Evolutionary conservation across 2,888 invertebrate genomes (phyloP), one percentile per base, ranked within the genome.

Genomic region (Pinctada fucata): DNA sequence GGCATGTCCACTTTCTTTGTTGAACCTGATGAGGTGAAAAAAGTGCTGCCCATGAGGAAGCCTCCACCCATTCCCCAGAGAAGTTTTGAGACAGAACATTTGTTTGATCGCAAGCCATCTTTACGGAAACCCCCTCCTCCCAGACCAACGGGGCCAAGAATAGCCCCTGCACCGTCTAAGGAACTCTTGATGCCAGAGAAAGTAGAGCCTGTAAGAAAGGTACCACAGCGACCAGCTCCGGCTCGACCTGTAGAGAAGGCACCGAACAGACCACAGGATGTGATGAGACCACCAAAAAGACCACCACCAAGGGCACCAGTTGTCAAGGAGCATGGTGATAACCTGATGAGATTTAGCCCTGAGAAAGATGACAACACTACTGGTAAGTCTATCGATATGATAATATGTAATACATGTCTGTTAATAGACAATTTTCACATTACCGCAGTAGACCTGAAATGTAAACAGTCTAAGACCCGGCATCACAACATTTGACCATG

Each of bases 341-440:
- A 89, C 76, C 84, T 91, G 71, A 90, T 90, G 82, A 83, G 85
- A 10, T 90, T 90, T 83, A 90, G 89, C 79, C 90, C 89, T 13
- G 84, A 88, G 45, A 79, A 83, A 71, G 66, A 82, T n/a, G 66
- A 77, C 8, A 5, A 72, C 1, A 10, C 31, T 31, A 1, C 31
- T 10, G 65, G 65, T 65, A 65, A 65, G 65, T 58, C 13, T 58
- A 8, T 58, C 1, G 10, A 58, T 58, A 8, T 58, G 13, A 58
- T 58, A 1, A 58, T 10, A 58, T 13, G 13, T 58, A 58, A 58
- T 58, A 8, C 58, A 13, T 10, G 52, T 67, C 65, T 69, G 65
- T 51, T 66, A n/a, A n/a, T n/a, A n/a, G n/a, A n/a, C n/a, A n/a
- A n/a, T n/a, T n/a, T 31, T 31, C 31, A 31, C 31, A 31, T 31